phyloP scores from a whole-genome alignment of 2,113 vertebrate genomes.

The Poeciliopsis retropinna region DNA sequence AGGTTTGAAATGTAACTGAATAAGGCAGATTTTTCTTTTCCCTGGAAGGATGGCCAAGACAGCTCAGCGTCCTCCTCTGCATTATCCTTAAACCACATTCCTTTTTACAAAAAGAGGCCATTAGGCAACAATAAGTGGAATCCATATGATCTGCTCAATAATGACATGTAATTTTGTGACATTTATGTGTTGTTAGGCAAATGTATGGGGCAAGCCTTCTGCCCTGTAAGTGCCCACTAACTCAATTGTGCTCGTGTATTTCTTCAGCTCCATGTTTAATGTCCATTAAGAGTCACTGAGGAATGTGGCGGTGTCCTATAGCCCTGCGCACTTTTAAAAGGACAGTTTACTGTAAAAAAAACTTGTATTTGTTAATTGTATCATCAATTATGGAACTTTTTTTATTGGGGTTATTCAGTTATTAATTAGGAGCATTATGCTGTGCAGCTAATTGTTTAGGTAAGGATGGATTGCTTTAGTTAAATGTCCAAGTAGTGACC shows the following conservation, averaged over 20 bases:
- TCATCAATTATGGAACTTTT: slow-evolving; percentile 63
- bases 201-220: slow-evolving; percentile 70
- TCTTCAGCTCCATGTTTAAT: slow-evolving; percentile 77
- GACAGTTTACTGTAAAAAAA: slow-evolving; percentile 54
- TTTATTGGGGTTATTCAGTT: slow-evolving; percentile 39
- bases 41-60: slow-evolving; percentile 38
- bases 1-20: slow-evolving; percentile 73
- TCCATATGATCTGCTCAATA: slow-evolving; percentile 74
- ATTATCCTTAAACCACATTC: slow-evolving; percentile 57
- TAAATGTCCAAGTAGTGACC: slow-evolving; percentile 22
- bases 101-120: slow-evolving; percentile 54
- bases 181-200: slow-evolving; percentile 81
- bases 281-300: slow-evolving; percentile 76
- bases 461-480: slow-evolving; percentile 24
- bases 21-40: slow-evolving; percentile 59
- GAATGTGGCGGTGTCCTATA: slow-evolving; percentile 63
- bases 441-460: slow-evolving; percentile 35
- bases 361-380: slow-evolving; percentile 57
- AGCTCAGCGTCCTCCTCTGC: slow-evolving; percentile 37
- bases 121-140: slow-evolving; percentile 73
- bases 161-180: slow-evolving; percentile 78
- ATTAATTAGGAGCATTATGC: slow-evolving; percentile 37
- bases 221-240: slow-evolving; percentile 80
- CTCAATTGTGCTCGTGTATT: slow-evolving; percentile 75
- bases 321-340: slow-evolving; percentile 43